Conservation (phyloP, 2,113 vertebrate species). For the Steatornis caripensis region DNA sequence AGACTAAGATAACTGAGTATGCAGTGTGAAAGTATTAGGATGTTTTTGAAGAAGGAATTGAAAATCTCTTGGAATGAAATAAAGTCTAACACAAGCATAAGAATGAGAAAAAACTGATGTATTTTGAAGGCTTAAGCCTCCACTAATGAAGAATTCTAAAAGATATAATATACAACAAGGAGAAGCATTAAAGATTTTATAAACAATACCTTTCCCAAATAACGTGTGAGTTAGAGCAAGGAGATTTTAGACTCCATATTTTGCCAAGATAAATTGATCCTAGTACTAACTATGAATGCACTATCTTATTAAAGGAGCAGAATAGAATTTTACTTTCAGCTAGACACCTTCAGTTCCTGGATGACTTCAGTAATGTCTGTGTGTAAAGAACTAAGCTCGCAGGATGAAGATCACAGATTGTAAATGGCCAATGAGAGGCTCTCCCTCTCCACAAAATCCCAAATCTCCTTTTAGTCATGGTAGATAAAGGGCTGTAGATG, state of each 20-base stretch:
- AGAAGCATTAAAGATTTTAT: not conserved
- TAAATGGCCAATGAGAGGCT: not conserved
- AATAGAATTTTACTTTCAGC: not conserved
- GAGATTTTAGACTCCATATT: not conserved
- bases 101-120: not conserved
- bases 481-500: not conserved
- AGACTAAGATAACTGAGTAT: not conserved
- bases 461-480: not conserved
- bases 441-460: not conserved
- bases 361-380: not conserved
- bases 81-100: not conserved
- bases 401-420: not conserved
- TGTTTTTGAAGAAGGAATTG: not conserved
- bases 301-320: not conserved
- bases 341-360: not conserved
- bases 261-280: not conserved
- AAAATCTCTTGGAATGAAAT: not conserved
- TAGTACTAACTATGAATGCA: not conserved
- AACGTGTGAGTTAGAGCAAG: not conserved
- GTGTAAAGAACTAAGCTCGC: not conserved
- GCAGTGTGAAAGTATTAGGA: not conserved
- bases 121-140: not conserved
- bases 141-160: not conserved
- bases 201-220: not conserved
- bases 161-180: not conserved